These are phyloP conservation scores for Ophthalmolycus amberensis DNA, from an alignment of 2,113 vertebrate genomes.

Conservation along the genomic window DNA sequence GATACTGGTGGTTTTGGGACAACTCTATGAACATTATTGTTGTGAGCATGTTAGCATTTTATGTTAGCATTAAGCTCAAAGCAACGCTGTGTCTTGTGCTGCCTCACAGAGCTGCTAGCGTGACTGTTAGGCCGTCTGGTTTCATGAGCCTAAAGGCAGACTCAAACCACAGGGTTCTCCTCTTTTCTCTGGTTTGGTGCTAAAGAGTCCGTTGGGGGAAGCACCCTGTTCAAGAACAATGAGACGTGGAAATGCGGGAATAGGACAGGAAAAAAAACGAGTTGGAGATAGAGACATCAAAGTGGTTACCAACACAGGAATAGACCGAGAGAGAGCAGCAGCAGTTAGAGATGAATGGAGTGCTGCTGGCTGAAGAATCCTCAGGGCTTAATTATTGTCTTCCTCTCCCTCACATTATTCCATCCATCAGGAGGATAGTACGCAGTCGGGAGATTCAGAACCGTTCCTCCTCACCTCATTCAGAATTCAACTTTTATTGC, in stretches of 20 bases:
- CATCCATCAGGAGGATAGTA: conserved; percentile 16
- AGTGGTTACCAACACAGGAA: neutral
- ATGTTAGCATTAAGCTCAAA: too few species aligned
- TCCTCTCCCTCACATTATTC: conserved; percentile 41
- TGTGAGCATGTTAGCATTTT: too few species aligned
- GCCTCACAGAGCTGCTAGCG: too few species aligned
- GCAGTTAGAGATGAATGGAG: conserved; percentile 7
- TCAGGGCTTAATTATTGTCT: conserved; percentile 70
- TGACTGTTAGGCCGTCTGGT: too few species aligned
- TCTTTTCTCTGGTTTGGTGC: neutral
- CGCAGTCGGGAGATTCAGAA: conserved; percentile 22
- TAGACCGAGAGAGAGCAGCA: neutral
- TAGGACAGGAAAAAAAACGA: neutral
- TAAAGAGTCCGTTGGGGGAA: neutral
- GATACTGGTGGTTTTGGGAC: too few species aligned
- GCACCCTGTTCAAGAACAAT: neutral
- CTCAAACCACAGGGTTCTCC: neutral
- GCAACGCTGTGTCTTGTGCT: too few species aligned
- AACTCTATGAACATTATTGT: too few species aligned
- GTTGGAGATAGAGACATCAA: neutral
- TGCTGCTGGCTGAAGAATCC: conserved; percentile 61
- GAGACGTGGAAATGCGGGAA: neutral
- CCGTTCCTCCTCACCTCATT: neutral
- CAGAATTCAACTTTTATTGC: neutral
- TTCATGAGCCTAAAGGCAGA: neutral